Base-by-base conservation (phyloP, 2,797 vertebrate genomes). In the Chloroceryle inda region DNA sequence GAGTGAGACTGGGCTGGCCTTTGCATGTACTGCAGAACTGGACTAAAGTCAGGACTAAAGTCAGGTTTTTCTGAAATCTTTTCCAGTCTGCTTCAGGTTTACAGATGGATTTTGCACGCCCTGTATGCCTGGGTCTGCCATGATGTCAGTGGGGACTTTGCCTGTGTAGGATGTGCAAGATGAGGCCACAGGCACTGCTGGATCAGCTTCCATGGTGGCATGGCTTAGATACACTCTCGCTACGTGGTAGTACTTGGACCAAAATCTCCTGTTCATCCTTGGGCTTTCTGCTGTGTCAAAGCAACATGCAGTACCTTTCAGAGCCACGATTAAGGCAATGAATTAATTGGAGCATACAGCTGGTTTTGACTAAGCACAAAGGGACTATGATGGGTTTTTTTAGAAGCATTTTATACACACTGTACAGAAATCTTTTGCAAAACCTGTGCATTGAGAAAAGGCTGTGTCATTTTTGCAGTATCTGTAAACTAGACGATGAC, bases 301-400 rank as follows among this genome's bases (percentile, higher is more conserved):
- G 90, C 95, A 95, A 92, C 17, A 18, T 33, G 85, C 95, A 88
- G 93, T 94, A 97, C 92, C 85, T 94, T 96, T 77, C 1, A 62
- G 96, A 96, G 88, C 95, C 97, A 81, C 0, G 3, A 89, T 91
- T 94, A 91, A 97, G 95, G 96, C 97, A 96, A 61, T 95, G 71
- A 91, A 94, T 97, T 96, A 85, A 92, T 24, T n/a, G 88, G 96
- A 97, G 78, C 90, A 97, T 96, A 92, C 81, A 86, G 93, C 97
- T 97, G 93, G 95, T 98, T 98, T 96, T 97, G 97, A 97, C 94
- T 94, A 98, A 98, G 98, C 98, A 98, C 98, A 98, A 98, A 91
- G 96, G 98, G 95, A 97, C 88, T 76, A 27, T 17, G 82, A 95
- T 93, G 79, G 94, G 55, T 97, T 98, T 97, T 96, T 96, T 72